A percentile compares a stretch with the other conserved stretches of the same genome.
Conservation (phyloP, 2,888 invertebrate species). For the Mycalesis mineus region DNA sequence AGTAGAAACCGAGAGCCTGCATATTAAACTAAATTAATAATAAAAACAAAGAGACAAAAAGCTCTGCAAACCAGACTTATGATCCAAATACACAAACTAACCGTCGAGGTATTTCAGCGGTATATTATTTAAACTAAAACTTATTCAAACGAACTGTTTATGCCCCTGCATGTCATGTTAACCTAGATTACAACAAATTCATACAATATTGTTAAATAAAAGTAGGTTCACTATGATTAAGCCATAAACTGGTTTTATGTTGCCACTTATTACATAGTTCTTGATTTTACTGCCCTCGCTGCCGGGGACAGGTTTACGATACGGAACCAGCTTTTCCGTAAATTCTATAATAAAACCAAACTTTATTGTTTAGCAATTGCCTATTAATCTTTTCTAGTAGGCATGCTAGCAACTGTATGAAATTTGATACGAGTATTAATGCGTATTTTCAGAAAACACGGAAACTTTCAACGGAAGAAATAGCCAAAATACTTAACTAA, state of each 20-base stretch:
- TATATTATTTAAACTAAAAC: no score
- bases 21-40: no score
- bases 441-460: no score
- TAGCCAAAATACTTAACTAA: no score
- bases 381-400: slow-evolving; percentile 10
- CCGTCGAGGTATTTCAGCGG: no score
- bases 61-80: no score
- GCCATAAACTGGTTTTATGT: slow-evolving; percentile 37
- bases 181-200: slow-evolving; percentile 8
- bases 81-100: no score
- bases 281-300: slow-evolving; percentile 49
- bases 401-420: neutral
- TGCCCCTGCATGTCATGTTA: neutral
- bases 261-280: slow-evolving; percentile 45
- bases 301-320: slow-evolving; percentile 52
- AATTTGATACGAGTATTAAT: no score
- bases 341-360: slow-evolving; percentile 17
- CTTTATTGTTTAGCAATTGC: slow-evolving; percentile 9
- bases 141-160: neutral
- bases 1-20: no score
- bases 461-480: no score
- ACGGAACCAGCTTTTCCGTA: slow-evolving; percentile 37
- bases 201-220: slow-evolving; percentile 28
- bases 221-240: slow-evolving; percentile 33
- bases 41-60: no score